Evolutionary conservation across 2,888 invertebrate genomes (phyloP), one percentile per base, ranked within the genome.

Genomic region (Lithophane socia): DNA sequence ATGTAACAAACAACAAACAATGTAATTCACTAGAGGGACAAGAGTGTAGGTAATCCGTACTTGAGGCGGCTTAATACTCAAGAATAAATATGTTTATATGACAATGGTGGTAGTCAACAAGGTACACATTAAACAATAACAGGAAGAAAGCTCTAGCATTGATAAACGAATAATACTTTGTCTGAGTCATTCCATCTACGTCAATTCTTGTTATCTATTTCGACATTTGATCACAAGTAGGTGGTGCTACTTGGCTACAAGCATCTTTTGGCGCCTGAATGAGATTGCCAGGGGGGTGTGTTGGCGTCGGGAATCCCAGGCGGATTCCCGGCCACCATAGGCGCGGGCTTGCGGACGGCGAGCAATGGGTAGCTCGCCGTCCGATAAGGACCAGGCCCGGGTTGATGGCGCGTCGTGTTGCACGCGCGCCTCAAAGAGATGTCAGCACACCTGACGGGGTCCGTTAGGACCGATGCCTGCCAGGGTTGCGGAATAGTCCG

Each of bases 41-140:
- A 64, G 67, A 47, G 24, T 58, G 21, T 61, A 37, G 37, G 37
- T 37, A 80, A 80, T 42, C n/a, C 13, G n/a, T 66, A 66, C 75
- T 80, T 75, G 54, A 65, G 18, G n/a, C 1, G 18, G 54, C 24
- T 69, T 60, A 47, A 29, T 65, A 44, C 29, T 44, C 2, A 65
- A 37, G 49, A 65, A 56, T 47, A 49, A 72, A 64, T 2, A 54
- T 71, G n/a, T 54, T 42, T 29, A 16, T 29, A 44, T 16, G 21
- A 52, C 9, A 42, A 29, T 65, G 13, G 5, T 16, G 21, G 18
- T 58, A 54, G 73, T 21, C 52, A n/a, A 12, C 29, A 52, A 16
- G 37, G 21, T 64, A 7, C 54, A 65, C 49, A 13, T 5, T 63
- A 73, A 73, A 63, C 73, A 76, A 56, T 18, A 49, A 54, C 13